Base-by-base conservation (phyloP, 2,113 vertebrate genomes). In the Oxyruncus cristatus region DNA sequence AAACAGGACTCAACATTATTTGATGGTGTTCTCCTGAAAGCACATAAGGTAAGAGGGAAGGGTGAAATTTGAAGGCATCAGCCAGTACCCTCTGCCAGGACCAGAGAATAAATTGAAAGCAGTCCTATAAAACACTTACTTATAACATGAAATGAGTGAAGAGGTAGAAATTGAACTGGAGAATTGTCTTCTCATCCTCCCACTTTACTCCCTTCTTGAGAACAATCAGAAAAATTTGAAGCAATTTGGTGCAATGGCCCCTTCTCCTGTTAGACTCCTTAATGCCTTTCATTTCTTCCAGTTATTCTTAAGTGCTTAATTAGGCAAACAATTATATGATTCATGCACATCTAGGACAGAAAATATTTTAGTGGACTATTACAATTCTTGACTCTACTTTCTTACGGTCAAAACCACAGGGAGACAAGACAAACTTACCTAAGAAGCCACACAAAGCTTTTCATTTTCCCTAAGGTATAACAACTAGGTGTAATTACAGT, bases 291-390 rank as follows among this genome's bases (percentile, higher is more conserved):
- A 68, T 93, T 93, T 75, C 65, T 96, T 91, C 83, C 68, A 79
- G 88, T 87, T 94, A 72, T 78, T 82, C 88, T 82, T 52, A 81
- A 95, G 49, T 87, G 78, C 72, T 88, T 92, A 76, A 92, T 95
- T 94, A 97, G 68, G 83, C 63, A 89, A 97, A 87, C 63, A 90
- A 93, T 94, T 94, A 85, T 14, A 90, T 61, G 61, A 94, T 92
- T 94, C 77, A 86, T 75, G 52, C 37, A 78, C 80, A 72, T 83
- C 33, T 50, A 96, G 92, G 80, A 93, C 17, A 88, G 73, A 92
- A 96, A 95, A 97, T 66, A 91, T 95, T 96, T 81, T 63, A 82
- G n/a, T 39, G 58, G 89, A 80, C 59, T 70, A 68, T 56, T 94
- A 62, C 14, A 65, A 0, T 61, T 80, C 87, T 71, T 87, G 42